Base-by-base conservation (phyloP, 37 sponge, comb jelly and placozoan genomes). In the Diacarnus erythraeanus region DNA sequence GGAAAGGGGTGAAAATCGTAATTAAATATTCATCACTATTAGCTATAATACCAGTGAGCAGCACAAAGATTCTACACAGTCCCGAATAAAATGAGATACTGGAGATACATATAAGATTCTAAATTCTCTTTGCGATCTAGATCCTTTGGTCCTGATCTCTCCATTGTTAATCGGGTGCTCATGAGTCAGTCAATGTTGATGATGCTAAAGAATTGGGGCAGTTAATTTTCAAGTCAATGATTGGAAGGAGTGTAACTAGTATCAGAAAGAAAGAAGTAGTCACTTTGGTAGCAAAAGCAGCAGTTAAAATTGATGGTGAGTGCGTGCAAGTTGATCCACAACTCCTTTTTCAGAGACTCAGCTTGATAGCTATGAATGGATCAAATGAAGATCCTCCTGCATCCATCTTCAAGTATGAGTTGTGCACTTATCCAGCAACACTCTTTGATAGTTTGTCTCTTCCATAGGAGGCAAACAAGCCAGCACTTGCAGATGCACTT, bases 261-360 rank as follows among this genome's bases (percentile, higher is more conserved):
- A 17, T 20, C 17, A 54, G 56, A 54, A 54, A 54, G 17, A 54
- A 54, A 20, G 17, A 10, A 54, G 56, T 17, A 54, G 56, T 54
- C 56, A 54, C 56, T n/a, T 54, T 54, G 56, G 56, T 17, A 54
- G 10, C 56, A 54, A 54, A 54, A 54, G 17, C 10, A 54, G 56
- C 56, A 54, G 56, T 54, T 20, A 54, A 54, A 54, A 20, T 54
- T 54, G 56, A 54, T 54, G 56, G 17, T 54, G 56, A 54, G 56
- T 54, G 56, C 17, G 56, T 54, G 56, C 56, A 54, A 54, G 56
- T 54, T 54, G 56, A 54, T 54, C 56, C 56, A 54, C 56, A 54
- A 54, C 17, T 54, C 56, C 10, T 54, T 20, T 54, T 54, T 17
- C 56, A 54, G 56, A 54, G 17, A 54, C 56, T 54, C 17, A 54